A percentile compares a stretch with the other conserved stretches of the same genome.
These are phyloP conservation scores for Lamellibrachia luymesi DNA, from an alignment of 1,140 invertebrate species.

Conservation along the genomic window DNA sequence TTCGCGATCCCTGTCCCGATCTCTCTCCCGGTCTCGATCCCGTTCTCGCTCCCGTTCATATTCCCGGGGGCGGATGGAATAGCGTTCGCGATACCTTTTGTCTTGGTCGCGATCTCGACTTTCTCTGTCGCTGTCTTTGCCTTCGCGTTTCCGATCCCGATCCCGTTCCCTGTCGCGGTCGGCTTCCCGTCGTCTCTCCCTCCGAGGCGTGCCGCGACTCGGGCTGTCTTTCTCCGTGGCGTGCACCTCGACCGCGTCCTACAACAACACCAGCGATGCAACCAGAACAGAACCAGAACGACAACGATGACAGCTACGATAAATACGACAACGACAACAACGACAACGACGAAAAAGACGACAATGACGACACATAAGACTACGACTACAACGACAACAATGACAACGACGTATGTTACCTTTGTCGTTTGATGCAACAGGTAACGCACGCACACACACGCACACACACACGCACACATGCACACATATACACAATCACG, in stretches of 20 bases:
- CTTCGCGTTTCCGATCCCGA: not conserved
- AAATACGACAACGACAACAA: not conserved
- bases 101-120: not conserved
- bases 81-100: not conserved
- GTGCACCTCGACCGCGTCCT: not conserved
- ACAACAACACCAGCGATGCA: not conserved
- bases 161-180: not conserved
- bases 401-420: too few relatives aligned
- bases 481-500: too few relatives aligned
- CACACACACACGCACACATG: too few relatives aligned
- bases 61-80: not conserved
- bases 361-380: too few relatives aligned
- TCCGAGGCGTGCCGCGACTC: not conserved
- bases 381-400: too few relatives aligned
- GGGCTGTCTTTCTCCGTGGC: not conserved
- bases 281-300: not conserved
- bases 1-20: not conserved
- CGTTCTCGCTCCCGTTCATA: not conserved
- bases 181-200: not conserved
- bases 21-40: not conserved
- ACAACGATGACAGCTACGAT: not conserved
- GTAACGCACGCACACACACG: too few relatives aligned
- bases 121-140: not conserved
- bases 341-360: not conserved
- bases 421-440: too few relatives aligned